A percentile compares a stretch with the other conserved stretches of the same genome.
These are phyloP conservation scores for Acipenser transmontanus DNA, from an alignment of 2,797 vertebrate species.

Conservation along the genomic window DNA sequence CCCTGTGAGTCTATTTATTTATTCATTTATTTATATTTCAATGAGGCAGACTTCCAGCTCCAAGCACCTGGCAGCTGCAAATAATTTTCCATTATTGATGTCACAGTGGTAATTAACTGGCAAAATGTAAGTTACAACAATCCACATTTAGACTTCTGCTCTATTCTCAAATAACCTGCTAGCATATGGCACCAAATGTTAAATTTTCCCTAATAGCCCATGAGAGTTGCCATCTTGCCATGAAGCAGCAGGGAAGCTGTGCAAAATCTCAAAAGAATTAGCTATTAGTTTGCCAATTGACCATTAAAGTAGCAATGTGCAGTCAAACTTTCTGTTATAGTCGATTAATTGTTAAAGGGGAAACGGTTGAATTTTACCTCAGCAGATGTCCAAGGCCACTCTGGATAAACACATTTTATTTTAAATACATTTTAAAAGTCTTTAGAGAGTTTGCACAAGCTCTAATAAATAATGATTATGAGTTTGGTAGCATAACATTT, in stretches of 20 bases:
- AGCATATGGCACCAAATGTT: slow-evolving; percentile 72
- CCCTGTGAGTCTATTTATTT: slow-evolving; percentile 1
- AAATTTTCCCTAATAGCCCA: slow-evolving; percentile 58
- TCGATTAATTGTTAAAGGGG: slow-evolving; percentile 8
- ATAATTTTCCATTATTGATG: slow-evolving; percentile 43
- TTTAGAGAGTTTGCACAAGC: too few relatives aligned
- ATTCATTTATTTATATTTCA: slow-evolving; percentile 6
- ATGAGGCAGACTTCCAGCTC: slow-evolving; percentile 19
- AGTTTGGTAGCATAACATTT: too few relatives aligned
- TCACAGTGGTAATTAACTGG: slow-evolving; percentile 64
- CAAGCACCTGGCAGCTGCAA: slow-evolving; percentile 20
- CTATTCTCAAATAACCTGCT: slow-evolving; percentile 62
- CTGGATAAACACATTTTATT: neutral
- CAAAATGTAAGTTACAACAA: slow-evolving; percentile 56
- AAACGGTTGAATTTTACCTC: slow-evolving; percentile 6
- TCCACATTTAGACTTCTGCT: slow-evolving; percentile 43
- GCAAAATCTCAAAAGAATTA: slow-evolving; percentile 19
- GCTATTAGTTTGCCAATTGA: slow-evolving; percentile 8
- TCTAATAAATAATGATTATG: too few relatives aligned
- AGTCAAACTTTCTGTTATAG: slow-evolving; percentile 3
- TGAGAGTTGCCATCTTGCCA: slow-evolving; percentile 47
- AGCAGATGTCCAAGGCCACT: slow-evolving; percentile 8
- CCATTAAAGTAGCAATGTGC: slow-evolving; percentile 4
- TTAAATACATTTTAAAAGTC: too few relatives aligned
- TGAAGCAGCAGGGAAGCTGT: slow-evolving; percentile 26